Evolutionary conservation across 2,888 invertebrate species (phyloP).

Genomic region (Lampropteryx suffumata): DNA sequence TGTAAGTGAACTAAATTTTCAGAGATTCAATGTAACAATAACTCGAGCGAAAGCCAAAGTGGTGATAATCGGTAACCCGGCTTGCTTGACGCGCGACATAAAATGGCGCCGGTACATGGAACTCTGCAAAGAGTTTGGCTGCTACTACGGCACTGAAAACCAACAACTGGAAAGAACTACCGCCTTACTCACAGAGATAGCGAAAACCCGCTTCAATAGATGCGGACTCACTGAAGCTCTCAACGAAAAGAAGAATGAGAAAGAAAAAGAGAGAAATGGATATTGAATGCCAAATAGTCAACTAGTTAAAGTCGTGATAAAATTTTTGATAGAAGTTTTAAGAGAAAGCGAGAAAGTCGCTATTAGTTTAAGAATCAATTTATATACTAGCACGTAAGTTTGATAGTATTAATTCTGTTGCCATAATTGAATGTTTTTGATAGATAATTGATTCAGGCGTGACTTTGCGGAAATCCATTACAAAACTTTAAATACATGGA

Average conservation of each 20-base stretch:
- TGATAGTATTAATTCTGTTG: no score
- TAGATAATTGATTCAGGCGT: no score
- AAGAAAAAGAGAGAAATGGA: constrained; percentile 1
- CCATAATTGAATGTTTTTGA: no score
- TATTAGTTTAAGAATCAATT: no score
- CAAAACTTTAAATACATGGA: no score
- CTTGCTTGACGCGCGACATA: constrained; percentile 54
- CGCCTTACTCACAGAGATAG: constrained; percentile 46
- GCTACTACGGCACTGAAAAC: constrained; percentile 59
- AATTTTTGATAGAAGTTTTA: no score
- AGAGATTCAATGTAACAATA: constrained; percentile 89
- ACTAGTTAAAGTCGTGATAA: not conserved
- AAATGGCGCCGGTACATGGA: constrained; percentile 70
- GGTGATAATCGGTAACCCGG: constrained; percentile 80
- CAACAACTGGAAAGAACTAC: constrained; percentile 52
- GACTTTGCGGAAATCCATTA: no score
- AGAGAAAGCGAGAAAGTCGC: no score
- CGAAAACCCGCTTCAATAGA: constrained; percentile 45
- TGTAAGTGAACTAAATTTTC: constrained; percentile 25
- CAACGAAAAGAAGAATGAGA: constrained; percentile 18
- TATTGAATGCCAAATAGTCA: not conserved
- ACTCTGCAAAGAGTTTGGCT: constrained; percentile 49
- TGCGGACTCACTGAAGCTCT: constrained; percentile 45
- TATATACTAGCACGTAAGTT: no score
- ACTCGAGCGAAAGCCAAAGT: constrained; percentile 88